Evolutionary conservation across 2,888 invertebrate species (phyloP), one percentile per base, ranked within the genome.

Genomic region (Stenodera caucasica): DNA sequence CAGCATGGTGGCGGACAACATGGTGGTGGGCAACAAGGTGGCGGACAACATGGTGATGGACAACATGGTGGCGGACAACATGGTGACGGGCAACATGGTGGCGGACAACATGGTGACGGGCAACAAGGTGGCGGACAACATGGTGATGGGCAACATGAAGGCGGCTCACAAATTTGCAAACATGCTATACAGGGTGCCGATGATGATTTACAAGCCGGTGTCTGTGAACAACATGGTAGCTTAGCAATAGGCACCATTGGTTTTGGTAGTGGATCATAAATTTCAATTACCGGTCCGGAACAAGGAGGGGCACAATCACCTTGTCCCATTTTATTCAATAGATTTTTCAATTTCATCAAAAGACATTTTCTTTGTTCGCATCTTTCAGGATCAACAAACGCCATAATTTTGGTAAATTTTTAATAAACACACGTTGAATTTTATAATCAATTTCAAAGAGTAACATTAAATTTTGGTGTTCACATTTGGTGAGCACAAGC

Each of bases 221-320:
- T 26, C 26, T 26, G 33, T n/a, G n/a, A n/a, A 33, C 33, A 33
- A 8, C 33, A 33, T 33, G 4, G 32, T 32, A 7, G 11, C 11
- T 32, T 7, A 32, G 9, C 32, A 32, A 32, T 32, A 11, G 33
- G 33, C n/a, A 33, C 33, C n/a, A n/a, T 5, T 2, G 85, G 83
- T 75, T 82, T 84, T 72, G 83, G 84, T 65, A 84, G 64, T 80
- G 82, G 78, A 83, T 85, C 80, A 78, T 82, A 61, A 81, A 85
- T 69, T 83, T 85, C 63, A 81, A 85, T 67, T 80, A 80, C 59
- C 79, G 66, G 74, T 69, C 68, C 79, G 35, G 78, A 76, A 54
- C 63, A 63, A 5, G 78, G 75, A 5, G 81, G 81, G 18, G 65
- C 59, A 29, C 83, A 78, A 1, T 33, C 40, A 30, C 70, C 71